A percentile compares a stretch with the other conserved stretches of the same genome.
Conservation (phyloP, 2,888 invertebrate species). For the Hypomecis atomaria region DNA sequence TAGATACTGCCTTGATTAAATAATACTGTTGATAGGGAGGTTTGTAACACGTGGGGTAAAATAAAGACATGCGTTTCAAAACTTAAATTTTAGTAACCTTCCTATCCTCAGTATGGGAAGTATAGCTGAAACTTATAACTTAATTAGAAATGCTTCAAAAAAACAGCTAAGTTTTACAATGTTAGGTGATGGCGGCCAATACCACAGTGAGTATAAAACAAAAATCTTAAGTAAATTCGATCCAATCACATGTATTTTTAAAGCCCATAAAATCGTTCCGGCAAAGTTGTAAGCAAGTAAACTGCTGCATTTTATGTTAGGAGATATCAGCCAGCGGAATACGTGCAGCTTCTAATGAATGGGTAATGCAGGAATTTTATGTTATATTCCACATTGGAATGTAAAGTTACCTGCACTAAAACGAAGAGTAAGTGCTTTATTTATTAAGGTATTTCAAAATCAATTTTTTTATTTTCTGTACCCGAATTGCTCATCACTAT, state of each 20-base stretch:
- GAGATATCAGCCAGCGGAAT: constrained; percentile 3
- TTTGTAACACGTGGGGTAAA: too few species aligned
- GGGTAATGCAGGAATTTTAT: constrained; percentile 4
- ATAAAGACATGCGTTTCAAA: not conserved
- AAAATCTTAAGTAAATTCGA: not conserved
- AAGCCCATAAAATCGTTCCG: constrained; percentile 11
- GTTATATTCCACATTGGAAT: not conserved
- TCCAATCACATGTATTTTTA: constrained; percentile 8
- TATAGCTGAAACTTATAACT: too few species aligned
- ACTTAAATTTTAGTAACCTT: not conserved
- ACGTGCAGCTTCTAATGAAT: constrained; percentile 14
- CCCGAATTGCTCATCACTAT: too few species aligned
- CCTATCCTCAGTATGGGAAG: too few species aligned
- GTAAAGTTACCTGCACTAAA: not conserved
- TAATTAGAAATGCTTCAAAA: too few species aligned
- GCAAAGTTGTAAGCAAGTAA: constrained; percentile 6
- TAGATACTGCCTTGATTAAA: too few species aligned
- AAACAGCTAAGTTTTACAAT: too few species aligned
- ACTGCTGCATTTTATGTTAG: constrained; percentile 10
- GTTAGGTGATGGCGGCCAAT: too few species aligned
- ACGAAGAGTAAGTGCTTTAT: not conserved
- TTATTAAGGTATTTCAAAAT: not conserved
- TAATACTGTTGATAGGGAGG: too few species aligned
- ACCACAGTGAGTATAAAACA: not conserved
- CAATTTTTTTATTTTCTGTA: too few species aligned